Evolutionary conservation across 2,888 invertebrate genomes (phyloP), one percentile per base, ranked within the genome.

Genomic region (Chrysolina americana): DNA sequence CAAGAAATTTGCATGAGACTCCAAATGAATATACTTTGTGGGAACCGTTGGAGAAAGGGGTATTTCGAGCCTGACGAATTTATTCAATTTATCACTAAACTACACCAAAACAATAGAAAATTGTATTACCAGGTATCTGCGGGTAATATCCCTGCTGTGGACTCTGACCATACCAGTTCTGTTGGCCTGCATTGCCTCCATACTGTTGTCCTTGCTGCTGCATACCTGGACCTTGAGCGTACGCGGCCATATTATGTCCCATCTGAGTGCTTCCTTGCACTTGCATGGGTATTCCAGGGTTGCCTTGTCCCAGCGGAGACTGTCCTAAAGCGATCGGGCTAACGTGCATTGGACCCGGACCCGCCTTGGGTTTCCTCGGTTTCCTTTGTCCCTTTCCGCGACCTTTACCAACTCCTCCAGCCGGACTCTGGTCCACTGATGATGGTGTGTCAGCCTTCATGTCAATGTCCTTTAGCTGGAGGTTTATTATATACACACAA

Each of bases 361-460:
- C 83, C 10, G 82, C 76, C 83, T 89, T 87, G 80, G 89, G 79
- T 88, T 85, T 89, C 87, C 89, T 89, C 89, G 82, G 89, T 89
- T 89, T 89, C 89, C 89, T 80, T 87, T 88, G 81, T 83, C 88
- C 85, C 90, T 92, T 87, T 85, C 83, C 91, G 41, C 86, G 82
- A 36, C 91, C 89, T 82, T 91, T 91, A 10, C 91, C 90, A 1
- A 86, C 79, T 9, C 71, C 53, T 11, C 85, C 81, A 17, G 84
- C 83, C 83, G 91, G 93, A 76, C 91, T 93, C 83, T 92, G 94
- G 84, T 92, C 94, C 82, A 91, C 90, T 81, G 90, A 94, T 78
- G 91, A 93, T 83, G 90, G 93, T 0, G 92, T 93, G 81, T 93
- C 92, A 8, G 92, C 92, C 87, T 92, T 92, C 90, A 87, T 89